Conservation (phyloP, 1,140 invertebrate species). For the Calephelis nemesis region DNA sequence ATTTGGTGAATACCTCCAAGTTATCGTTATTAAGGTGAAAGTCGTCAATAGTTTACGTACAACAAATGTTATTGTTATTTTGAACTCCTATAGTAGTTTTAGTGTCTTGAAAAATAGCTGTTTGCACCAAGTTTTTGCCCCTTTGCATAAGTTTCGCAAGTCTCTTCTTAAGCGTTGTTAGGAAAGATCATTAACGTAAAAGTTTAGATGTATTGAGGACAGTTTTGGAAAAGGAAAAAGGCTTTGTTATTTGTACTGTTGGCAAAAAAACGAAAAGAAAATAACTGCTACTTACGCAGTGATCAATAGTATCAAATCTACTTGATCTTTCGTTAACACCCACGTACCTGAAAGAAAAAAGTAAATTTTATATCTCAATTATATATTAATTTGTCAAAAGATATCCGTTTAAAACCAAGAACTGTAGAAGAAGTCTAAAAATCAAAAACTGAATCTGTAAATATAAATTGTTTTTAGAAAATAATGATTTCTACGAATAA, state of each 20-base stretch:
- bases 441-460: too few relatives aligned
- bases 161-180: slow-evolving; percentile 45
- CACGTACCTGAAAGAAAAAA: slow-evolving; percentile 63
- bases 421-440: too few relatives aligned
- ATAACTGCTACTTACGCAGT: slow-evolving; percentile 70
- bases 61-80: slow-evolving; percentile 43
- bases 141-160: slow-evolving; percentile 37
- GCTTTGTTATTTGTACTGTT: slow-evolving; percentile 21
- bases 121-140: slow-evolving; percentile 51
- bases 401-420: too few relatives aligned
- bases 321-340: slow-evolving; percentile 66
- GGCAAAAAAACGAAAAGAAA: slow-evolving; percentile 42
- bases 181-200: slow-evolving; percentile 44
- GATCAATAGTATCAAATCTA: slow-evolving; percentile 57
- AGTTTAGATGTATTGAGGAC: slow-evolving; percentile 39
- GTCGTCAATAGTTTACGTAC: slow-evolving; percentile 25
- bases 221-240: slow-evolving; percentile 30
- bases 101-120: slow-evolving; percentile 61
- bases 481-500: too few relatives aligned
- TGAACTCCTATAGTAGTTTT: slow-evolving; percentile 49
- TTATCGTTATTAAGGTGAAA: neutral
- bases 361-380: neutral
- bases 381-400: too few relatives aligned
- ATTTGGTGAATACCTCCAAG: too few relatives aligned
- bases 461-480: too few relatives aligned